Percentiles rank a stretch among this genome's conserved stretches.
Evolutionary conservation across 2,888 invertebrate species (phyloP).

Genomic region (Busseola fusca): DNA sequence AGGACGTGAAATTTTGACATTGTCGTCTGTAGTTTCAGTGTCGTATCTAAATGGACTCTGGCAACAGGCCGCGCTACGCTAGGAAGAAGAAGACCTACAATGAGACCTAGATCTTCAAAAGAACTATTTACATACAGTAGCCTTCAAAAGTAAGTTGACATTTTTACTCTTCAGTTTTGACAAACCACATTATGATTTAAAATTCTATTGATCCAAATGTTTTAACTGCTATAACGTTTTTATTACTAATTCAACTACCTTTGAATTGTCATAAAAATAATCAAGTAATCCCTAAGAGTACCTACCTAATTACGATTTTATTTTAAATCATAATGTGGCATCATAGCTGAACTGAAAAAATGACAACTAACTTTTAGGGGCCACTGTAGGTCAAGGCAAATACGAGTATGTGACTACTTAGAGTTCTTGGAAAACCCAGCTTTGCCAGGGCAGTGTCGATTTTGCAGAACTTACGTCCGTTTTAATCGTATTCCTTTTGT

Average conservation of each 20-base stretch:
- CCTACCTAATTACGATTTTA: not conserved
- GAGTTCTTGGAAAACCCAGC: not conserved
- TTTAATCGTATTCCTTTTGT: not conserved
- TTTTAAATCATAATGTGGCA: not conserved
- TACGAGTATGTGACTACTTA: not conserved
- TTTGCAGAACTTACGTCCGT: constrained; percentile 4
- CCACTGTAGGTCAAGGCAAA: constrained; percentile 2
- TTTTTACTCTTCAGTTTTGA: not conserved
- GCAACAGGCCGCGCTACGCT: constrained; percentile 48
- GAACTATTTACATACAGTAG: constrained; percentile 20
- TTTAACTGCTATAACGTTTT: not conserved
- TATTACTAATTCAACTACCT: not conserved
- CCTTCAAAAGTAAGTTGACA: not conserved
- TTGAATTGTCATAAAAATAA: too few species aligned
- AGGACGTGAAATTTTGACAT: constrained; percentile 39
- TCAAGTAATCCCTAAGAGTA: not conserved
- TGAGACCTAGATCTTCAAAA: constrained; percentile 35
- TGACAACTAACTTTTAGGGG: not conserved
- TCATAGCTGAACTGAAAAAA: not conserved
- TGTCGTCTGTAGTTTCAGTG: constrained; percentile 51
- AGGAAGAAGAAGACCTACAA: constrained; percentile 36
- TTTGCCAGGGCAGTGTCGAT: not conserved
- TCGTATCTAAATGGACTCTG: constrained; percentile 48
- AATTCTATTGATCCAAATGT: not conserved
- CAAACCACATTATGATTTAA: too few species aligned